These are phyloP conservation scores for Potorous gilbertii DNA, from an alignment of 2,797 vertebrate genomes.

Conservation along the genomic window DNA sequence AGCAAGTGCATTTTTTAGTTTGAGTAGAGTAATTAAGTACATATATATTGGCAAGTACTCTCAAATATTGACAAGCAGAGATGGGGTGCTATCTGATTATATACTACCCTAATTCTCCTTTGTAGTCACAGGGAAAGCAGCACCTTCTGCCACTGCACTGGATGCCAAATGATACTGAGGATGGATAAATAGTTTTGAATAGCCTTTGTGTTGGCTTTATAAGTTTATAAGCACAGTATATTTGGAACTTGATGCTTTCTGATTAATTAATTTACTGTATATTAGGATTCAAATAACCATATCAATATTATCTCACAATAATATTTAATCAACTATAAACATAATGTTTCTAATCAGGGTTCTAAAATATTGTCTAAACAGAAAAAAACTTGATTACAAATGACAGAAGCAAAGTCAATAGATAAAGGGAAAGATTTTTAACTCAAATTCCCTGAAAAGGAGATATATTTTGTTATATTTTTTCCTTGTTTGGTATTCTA, in stretches of 20 bases:
- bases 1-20: neutral
- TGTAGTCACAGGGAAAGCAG: neutral
- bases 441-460: neutral
- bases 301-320: neutral
- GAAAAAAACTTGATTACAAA: neutral
- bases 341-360: neutral
- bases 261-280: neutral
- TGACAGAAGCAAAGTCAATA: neutral
- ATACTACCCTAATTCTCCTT: neutral
- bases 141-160: neutral
- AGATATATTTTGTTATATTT: neutral
- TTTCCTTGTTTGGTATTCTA: neutral
- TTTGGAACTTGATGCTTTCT: neutral
- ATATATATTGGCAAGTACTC: neutral
- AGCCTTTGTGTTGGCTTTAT: neutral
- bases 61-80: neutral
- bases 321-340: neutral
- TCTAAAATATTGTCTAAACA: neutral
- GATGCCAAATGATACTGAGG: neutral
- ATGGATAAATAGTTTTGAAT: neutral
- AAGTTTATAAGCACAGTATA: neutral
- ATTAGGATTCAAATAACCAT: neutral
- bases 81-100: neutral
- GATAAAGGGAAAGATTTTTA: neutral
- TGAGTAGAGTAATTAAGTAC: neutral